Percentiles rank a stretch among this genome's conserved stretches.
Conservation (phyloP, 1,140 invertebrate species). For the Bombyx mori region ASM3026992v2 NC_085123.1:8969001-8969500, state of each 20-base stretch:
- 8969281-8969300: constrained; percentile 53
- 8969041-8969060: constrained; percentile 48
- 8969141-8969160: constrained; percentile 32
- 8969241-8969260: constrained; percentile 36
- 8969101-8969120: constrained; percentile 48
- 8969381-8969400: constrained; percentile 44
- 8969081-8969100: constrained; percentile 51
- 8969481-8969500: constrained; percentile 46
- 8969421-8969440: constrained; percentile 40
- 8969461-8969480: constrained; percentile 31
- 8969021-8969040: constrained; percentile 45
- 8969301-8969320: constrained; percentile 30
- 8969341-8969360: constrained; percentile 2
- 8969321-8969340: neutral
- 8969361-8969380: constrained; percentile 16
- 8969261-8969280: constrained; percentile 43
- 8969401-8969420: constrained; percentile 41
- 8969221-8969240: constrained; percentile 50
- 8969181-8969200: constrained; percentile 47
- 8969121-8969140: constrained; percentile 31
- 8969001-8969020: constrained; percentile 53
- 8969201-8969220: constrained; percentile 33
- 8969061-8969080: constrained; percentile 56
- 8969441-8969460: constrained; percentile 42
- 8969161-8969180: constrained; percentile 43